Percentiles rank a stretch among this genome's conserved stretches.
Conservation (phyloP, 2,888 invertebrate species). For the Lepidonotus clava region DNA sequence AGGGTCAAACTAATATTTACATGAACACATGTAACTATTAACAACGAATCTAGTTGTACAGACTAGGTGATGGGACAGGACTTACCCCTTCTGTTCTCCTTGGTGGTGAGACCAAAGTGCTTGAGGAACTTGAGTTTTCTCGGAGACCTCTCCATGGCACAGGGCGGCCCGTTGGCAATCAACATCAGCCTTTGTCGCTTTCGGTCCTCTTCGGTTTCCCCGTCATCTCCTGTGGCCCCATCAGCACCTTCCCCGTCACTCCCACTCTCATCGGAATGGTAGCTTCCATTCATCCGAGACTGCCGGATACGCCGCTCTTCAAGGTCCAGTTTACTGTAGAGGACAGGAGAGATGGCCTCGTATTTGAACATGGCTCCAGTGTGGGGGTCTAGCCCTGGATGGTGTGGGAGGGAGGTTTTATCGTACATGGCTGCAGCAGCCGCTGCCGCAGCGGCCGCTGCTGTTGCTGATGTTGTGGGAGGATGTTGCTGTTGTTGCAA, state of each 20-base stretch:
- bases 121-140: conserved; percentile 73
- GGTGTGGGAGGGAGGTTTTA: background rate
- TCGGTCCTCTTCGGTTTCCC: conserved; percentile 11
- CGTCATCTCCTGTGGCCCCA: conserved; percentile 56
- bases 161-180: conserved; percentile 75
- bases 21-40: no score
- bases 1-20: no score
- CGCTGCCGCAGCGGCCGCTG: background rate
- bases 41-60: no score
- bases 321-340: conserved; percentile 76
- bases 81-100: conserved; percentile 72
- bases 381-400: background rate
- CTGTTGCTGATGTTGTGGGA: background rate
- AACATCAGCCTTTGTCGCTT: conserved; percentile 67
- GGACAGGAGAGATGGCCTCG: conserved; percentile 38
- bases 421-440: conserved; percentile 4
- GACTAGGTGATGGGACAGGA: no score
- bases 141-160: conserved; percentile 72
- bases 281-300: conserved; percentile 66
- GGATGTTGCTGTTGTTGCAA: conserved; percentile 6
- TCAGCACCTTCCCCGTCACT: conserved; percentile 69
- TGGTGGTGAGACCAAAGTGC: conserved; percentile 73
- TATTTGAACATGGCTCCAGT: background rate
- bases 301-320: conserved; percentile 73
- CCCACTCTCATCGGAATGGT: conserved; percentile 69